These are phyloP conservation scores for Mobula birostris DNA, from an alignment of 2,113 vertebrate genomes.

Conservation along the genomic window DNA sequence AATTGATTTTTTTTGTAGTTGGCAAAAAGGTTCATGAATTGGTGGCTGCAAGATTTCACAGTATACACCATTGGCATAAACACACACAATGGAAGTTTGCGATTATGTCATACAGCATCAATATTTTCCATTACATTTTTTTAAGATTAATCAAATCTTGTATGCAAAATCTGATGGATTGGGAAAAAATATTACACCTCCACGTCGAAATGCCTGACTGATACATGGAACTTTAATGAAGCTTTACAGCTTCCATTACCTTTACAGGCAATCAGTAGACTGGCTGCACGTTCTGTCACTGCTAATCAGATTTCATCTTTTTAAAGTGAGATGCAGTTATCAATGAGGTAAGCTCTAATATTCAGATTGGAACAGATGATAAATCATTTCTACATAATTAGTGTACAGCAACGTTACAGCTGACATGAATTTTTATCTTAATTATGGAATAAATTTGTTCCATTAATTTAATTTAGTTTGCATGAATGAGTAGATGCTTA, in stretches of 20 bases:
- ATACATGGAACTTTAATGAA: conserved; percentile 37
- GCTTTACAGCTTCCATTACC: conserved; percentile 58
- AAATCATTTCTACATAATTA: conserved; percentile 97
- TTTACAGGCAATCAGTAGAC: conserved; percentile 56
- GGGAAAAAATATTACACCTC: conserved; percentile 29
- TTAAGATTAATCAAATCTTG: conserved; percentile 26
- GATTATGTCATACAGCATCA: conserved; percentile 24
- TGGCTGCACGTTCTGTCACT: conserved; percentile 77
- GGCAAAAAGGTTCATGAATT: neutral
- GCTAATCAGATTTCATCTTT: conserved; percentile 87
- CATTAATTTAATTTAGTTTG: conserved; percentile 92
- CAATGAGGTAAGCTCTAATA: conserved; percentile 87
- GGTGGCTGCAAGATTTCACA: neutral
- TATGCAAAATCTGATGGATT: conserved; percentile 35
- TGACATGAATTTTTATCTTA: conserved; percentile 97
- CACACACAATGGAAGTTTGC: conserved; percentile 21
- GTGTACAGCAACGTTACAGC: conserved; percentile 87
- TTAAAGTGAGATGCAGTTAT: conserved; percentile 77
- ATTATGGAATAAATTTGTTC: conserved; percentile 91
- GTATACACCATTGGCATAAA: neutral
- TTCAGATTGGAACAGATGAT: conserved; percentile 79
- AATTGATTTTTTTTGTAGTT: neutral
- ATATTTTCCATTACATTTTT: conserved; percentile 36
- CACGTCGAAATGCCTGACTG: conserved; percentile 31
- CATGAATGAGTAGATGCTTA: conserved; percentile 80